Conservation (phyloP, 2,888 invertebrate genomes). For the Eupithecia exiguata region DNA sequence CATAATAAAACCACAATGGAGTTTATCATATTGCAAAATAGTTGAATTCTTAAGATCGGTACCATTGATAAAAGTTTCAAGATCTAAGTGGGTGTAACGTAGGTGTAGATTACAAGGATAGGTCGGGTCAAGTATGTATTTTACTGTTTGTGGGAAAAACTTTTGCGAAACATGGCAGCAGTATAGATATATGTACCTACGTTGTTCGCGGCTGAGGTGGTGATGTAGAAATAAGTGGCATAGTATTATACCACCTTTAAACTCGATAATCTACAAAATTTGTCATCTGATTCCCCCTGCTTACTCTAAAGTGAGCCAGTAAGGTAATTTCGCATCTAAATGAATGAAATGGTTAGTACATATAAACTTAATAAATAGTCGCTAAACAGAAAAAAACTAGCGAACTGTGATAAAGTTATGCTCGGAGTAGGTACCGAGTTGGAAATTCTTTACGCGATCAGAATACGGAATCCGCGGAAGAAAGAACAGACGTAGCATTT, state of each 20-base stretch:
- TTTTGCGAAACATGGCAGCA: background rate
- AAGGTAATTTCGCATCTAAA: too few relatives aligned
- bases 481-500: too few relatives aligned
- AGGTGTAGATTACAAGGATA: background rate
- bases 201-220: background rate
- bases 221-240: background rate
- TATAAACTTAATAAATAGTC: too few relatives aligned
- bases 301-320: background rate
- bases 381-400: too few relatives aligned
- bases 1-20: background rate
- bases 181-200: background rate
- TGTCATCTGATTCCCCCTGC: background rate
- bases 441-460: too few relatives aligned
- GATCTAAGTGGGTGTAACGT: background rate
- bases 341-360: too few relatives aligned
- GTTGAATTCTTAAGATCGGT: background rate
- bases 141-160: background rate
- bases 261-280: background rate
- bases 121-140: background rate
- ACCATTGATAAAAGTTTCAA: background rate
- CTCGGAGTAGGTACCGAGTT: too few relatives aligned
- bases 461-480: too few relatives aligned
- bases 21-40: constrained; percentile 1
- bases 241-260: too few relatives aligned
- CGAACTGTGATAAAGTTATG: too few relatives aligned